Conservation (phyloP, 2,888 invertebrate genomes). For the Phania funesta region DNA sequence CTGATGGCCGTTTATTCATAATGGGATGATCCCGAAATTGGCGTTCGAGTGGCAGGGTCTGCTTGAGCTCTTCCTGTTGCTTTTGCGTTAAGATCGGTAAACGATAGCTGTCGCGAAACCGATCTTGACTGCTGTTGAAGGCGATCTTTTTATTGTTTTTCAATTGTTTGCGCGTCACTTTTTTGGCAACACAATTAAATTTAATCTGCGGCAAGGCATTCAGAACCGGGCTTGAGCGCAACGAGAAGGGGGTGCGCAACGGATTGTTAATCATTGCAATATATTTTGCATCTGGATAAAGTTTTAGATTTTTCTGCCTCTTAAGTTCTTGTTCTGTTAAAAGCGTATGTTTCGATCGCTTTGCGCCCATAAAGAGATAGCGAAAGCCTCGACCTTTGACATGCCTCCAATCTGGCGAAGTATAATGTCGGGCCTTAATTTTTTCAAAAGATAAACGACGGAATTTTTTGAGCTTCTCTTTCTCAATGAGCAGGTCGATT, state of each 20-base stretch:
- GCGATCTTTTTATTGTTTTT: conserved; percentile 77
- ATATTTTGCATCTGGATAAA: conserved; percentile 74
- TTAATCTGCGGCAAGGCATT: conserved; percentile 35
- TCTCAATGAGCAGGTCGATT: conserved; percentile 72
- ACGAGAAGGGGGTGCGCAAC: conserved; percentile 62
- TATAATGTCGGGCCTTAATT: conserved; percentile 63
- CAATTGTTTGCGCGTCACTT: conserved; percentile 72
- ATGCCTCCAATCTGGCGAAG: conserved; percentile 73
- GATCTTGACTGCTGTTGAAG: conserved; percentile 75
- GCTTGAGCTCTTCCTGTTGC: no score
- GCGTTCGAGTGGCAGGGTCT: conserved; percentile 71
- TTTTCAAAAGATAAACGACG: conserved; percentile 71
- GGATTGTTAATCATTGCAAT: conserved; percentile 74
- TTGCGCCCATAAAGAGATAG: conserved; percentile 69
- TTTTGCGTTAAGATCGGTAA: conserved; percentile 69
- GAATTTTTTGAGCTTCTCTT: conserved; percentile 74
- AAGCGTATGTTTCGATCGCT: neutral
- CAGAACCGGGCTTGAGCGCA: conserved; percentile 52
- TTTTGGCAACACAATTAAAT: conserved; percentile 75
- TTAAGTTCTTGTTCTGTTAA: conserved; percentile 45
- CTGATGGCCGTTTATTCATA: conserved; percentile 34
- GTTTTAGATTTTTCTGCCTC: conserved; percentile 65
- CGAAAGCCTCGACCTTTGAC: conserved; percentile 73
- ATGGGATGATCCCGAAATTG: conserved; percentile 72
- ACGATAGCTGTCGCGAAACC: conserved; percentile 72